Conservation (phyloP, 2,888 invertebrate genomes). For the Zhuqinia jingwanae region DNA sequence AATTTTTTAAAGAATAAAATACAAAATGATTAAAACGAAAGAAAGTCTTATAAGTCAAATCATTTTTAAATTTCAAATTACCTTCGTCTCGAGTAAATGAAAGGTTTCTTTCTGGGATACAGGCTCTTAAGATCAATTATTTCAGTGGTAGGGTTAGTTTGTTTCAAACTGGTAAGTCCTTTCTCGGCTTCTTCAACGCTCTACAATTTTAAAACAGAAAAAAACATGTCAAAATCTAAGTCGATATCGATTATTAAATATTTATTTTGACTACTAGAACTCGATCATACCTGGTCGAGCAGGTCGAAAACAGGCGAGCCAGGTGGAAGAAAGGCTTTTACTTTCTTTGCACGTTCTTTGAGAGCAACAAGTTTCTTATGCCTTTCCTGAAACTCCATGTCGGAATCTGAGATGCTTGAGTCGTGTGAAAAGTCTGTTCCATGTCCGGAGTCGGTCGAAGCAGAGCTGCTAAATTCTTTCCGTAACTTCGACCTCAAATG, state of each 20-base stretch:
- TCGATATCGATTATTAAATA: no score
- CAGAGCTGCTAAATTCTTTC: conserved; percentile 77
- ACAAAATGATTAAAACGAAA: background rate
- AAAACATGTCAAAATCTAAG: background rate
- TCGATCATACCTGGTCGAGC: conserved; percentile 76
- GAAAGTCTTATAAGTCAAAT: background rate
- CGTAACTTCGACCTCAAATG: conserved; percentile 69
- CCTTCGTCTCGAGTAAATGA: conserved; percentile 60
- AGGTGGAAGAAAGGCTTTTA: conserved; percentile 77
- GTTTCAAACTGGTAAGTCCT: conserved; percentile 76
- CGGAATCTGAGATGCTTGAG: conserved; percentile 78
- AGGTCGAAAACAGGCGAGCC: conserved; percentile 78
- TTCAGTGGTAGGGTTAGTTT: conserved; percentile 52
- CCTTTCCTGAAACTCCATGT: conserved; percentile 77
- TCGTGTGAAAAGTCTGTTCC: conserved; percentile 79
- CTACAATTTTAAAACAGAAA: conserved; percentile 58
- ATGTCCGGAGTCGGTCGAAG: conserved; percentile 79
- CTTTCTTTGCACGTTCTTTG: conserved; percentile 77
- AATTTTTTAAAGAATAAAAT: background rate
- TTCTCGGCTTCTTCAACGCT: conserved; percentile 78
- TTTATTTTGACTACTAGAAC: no score
- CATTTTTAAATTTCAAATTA: background rate
- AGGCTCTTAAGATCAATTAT: conserved; percentile 77
- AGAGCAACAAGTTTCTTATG: conserved; percentile 77
- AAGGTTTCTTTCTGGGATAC: conserved; percentile 76